Percentiles rank a stretch among this genome's conserved stretches.
These are phyloP conservation scores for Clarias batrachus DNA, from an alignment of 2,113 vertebrate genomes.

Conservation along the genomic window DNA sequence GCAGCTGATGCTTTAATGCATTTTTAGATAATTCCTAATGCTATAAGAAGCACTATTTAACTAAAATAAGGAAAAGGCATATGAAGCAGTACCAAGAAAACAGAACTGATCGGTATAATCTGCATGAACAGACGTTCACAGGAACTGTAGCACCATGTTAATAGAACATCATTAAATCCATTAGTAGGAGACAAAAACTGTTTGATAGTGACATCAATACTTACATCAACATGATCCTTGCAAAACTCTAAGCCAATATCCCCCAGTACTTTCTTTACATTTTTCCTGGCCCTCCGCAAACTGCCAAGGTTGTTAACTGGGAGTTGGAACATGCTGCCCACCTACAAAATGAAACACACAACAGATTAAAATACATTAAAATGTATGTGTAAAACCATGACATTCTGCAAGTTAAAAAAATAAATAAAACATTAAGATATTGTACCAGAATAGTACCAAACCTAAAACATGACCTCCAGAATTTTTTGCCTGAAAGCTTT, in stretches of 20 bases:
- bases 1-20: neutral
- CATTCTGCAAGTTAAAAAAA: neutral
- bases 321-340: constrained; percentile 98
- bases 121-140: neutral
- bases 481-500: neutral
- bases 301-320: constrained; percentile 99
- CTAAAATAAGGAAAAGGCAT: neutral
- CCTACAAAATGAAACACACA: constrained; percentile 70
- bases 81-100: neutral
- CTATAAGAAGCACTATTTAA: neutral
- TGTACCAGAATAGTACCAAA: too few species aligned
- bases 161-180: neutral
- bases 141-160: neutral
- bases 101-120: neutral
- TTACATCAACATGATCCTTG: constrained; percentile 95
- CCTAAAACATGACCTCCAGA: neutral
- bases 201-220: constrained; percentile 55
- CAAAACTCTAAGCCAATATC: constrained; percentile 99
- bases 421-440: neutral
- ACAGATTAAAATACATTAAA: constrained; percentile 41
- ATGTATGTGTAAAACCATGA: neutral
- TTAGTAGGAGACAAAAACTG: neutral
- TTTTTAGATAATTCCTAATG: neutral
- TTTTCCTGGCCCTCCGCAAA: constrained; percentile 98
- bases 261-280: constrained; percentile 97